Evolutionary conservation across 1,140 invertebrate genomes (phyloP).

Genomic region (Elysia chlorotica): DNA sequence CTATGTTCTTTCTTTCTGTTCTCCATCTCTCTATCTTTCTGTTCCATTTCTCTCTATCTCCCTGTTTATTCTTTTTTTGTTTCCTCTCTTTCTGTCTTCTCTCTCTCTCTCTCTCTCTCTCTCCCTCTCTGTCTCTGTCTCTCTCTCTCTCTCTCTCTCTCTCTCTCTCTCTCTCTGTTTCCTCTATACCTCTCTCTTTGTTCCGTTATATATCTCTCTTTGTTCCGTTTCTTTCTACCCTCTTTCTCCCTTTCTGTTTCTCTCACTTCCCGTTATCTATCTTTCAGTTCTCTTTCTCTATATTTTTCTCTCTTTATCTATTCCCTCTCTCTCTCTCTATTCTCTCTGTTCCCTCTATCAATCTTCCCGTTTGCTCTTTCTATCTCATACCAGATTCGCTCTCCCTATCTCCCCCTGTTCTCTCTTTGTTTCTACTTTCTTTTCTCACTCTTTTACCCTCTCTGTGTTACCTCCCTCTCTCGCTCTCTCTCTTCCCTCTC

Average conservation of each 20-base stretch:
- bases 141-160: neutral
- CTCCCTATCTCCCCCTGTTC: conserved; percentile 6
- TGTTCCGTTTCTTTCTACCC: neutral
- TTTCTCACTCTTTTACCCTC: neutral
- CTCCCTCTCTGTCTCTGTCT: neutral
- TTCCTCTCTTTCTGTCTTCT: neutral
- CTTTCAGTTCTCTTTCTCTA: neutral
- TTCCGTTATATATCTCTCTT: neutral
- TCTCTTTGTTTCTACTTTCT: neutral
- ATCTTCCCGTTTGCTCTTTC: neutral
- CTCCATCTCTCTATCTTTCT: neutral
- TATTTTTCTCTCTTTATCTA: neutral
- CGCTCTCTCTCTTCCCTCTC: neutral
- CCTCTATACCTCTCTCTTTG: neutral
- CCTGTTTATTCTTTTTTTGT: neutral
- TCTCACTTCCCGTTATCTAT: neutral
- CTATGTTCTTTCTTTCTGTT: too few species aligned
- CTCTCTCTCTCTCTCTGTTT: neutral
- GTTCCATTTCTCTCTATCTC: neutral
- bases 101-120: neutral
- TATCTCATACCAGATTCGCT: neutral
- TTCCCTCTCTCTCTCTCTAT: neutral
- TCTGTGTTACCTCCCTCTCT: neutral
- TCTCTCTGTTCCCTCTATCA: neutral
- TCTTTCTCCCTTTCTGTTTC: too few species aligned